These are phyloP conservation scores for Aphyosemion australe DNA, from an alignment of 2,113 vertebrate genomes.

Conservation along the genomic window DNA sequence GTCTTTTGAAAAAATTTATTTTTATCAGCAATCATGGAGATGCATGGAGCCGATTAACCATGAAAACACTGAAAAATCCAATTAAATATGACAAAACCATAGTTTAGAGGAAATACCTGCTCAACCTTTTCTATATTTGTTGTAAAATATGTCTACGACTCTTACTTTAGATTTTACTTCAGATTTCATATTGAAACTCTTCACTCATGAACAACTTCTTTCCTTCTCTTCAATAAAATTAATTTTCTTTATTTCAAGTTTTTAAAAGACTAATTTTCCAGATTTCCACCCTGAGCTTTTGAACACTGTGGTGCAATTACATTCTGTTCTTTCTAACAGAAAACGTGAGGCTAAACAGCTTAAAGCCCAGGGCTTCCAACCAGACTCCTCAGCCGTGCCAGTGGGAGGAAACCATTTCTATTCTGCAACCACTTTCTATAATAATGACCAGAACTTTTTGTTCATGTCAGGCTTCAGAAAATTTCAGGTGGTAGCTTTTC, in stretches of 20 bases:
- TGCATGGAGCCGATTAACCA: too few relatives aligned
- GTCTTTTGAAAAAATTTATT: too few relatives aligned
- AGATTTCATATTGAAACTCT: not conserved
- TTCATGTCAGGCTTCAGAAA: constrained; percentile 21
- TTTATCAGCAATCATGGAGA: too few relatives aligned
- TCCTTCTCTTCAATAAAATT: not conserved
- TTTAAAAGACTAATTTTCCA: constrained; percentile 33
- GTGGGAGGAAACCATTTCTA: constrained; percentile 48
- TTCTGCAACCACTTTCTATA: constrained; percentile 40
- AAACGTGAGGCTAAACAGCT: constrained; percentile 63
- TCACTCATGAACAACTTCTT: not conserved
- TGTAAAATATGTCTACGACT: too few relatives aligned
- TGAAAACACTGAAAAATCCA: too few relatives aligned
- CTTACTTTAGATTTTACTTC: too few relatives aligned
- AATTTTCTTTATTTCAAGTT: not conserved
- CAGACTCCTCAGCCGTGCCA: constrained; percentile 32
- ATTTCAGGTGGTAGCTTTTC: constrained; percentile 8
- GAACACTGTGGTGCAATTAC: constrained; percentile 55
- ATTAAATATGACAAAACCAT: too few relatives aligned
- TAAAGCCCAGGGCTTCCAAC: constrained; percentile 55
- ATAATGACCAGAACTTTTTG: constrained; percentile 44
- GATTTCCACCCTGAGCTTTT: constrained; percentile 36
- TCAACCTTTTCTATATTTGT: too few relatives aligned
- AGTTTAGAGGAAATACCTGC: too few relatives aligned
- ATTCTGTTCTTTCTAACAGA: constrained; percentile 55